Conservation (phyloP, 2,113 vertebrate species). For the Indicator maculatus region DNA sequence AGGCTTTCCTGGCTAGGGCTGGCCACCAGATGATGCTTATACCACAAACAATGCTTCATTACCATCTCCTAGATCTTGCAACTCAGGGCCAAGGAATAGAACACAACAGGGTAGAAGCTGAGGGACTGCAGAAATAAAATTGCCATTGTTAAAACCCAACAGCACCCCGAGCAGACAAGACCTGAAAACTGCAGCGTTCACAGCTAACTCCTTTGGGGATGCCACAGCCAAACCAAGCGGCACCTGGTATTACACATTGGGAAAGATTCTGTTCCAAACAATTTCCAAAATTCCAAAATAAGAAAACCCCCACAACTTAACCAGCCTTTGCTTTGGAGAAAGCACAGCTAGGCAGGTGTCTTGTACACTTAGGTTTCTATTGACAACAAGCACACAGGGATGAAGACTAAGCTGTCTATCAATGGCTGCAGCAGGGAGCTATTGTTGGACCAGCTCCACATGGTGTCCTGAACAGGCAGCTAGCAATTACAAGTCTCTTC, state of each 20-base stretch:
- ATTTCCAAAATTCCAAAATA: background rate
- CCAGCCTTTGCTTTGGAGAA: background rate
- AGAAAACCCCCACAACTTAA: background rate
- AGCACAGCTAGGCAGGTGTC: background rate
- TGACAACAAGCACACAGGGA: background rate
- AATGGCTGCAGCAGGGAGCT: background rate
- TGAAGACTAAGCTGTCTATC: background rate
- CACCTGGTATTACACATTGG: too few relatives aligned
- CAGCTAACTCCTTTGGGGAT: background rate
- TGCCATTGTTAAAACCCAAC: background rate
- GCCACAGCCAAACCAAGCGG: background rate
- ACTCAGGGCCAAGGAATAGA: background rate
- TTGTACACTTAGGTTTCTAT: background rate
- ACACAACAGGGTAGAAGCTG: background rate
- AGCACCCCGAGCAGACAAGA: background rate
- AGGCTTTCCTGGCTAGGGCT: background rate
- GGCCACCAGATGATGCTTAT: background rate
- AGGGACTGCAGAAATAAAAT: background rate
- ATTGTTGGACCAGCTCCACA: background rate
- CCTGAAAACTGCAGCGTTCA: background rate
- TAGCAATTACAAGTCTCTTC: constrained; percentile 16
- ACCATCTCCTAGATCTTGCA: background rate
- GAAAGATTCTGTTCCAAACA: background rate
- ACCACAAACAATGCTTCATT: background rate
- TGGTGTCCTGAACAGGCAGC: background rate